Evolutionary conservation across 1,140 invertebrate genomes (phyloP).

Genomic region (Caenorhabditis briggsae): DNA sequence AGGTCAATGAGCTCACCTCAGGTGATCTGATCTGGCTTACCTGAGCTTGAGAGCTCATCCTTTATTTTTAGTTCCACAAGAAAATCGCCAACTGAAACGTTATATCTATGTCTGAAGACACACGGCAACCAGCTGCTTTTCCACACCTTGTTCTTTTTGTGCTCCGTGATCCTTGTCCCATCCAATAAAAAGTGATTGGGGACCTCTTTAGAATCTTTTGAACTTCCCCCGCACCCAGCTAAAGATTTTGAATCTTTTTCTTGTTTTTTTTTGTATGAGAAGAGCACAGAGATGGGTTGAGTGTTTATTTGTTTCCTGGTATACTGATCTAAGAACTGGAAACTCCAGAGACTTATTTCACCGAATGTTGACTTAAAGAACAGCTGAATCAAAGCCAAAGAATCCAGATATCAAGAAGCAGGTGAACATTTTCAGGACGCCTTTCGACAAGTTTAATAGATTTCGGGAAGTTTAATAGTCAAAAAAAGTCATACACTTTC

Average conservation of each 20-base stretch:
- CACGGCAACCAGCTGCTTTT: constrained; percentile 2
- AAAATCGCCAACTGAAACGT: constrained; percentile 40
- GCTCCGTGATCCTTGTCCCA: background rate
- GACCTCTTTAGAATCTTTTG: background rate
- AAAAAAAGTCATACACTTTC: background rate
- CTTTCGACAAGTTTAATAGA: background rate
- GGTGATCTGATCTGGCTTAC: background rate
- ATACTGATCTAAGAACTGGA: background rate
- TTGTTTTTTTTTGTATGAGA: background rate
- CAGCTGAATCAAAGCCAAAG: background rate
- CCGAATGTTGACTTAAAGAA: no score
- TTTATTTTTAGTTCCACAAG: background rate
- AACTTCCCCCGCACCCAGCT: background rate
- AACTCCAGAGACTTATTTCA: no score
- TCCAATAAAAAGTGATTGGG: constrained; percentile 28
- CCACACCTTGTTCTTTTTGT: constrained; percentile 11
- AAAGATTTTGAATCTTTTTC: background rate
- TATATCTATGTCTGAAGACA: background rate
- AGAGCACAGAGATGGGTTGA: constrained; percentile 12
- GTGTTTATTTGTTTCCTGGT: background rate
- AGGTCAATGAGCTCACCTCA: constrained; percentile 2
- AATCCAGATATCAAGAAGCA: background rate
- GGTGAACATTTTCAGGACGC: background rate
- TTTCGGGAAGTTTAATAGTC: background rate
- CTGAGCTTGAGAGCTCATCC: background rate